Base-by-base conservation (phyloP, 2,888 invertebrate species). In the Campoplex nolae region DNA sequence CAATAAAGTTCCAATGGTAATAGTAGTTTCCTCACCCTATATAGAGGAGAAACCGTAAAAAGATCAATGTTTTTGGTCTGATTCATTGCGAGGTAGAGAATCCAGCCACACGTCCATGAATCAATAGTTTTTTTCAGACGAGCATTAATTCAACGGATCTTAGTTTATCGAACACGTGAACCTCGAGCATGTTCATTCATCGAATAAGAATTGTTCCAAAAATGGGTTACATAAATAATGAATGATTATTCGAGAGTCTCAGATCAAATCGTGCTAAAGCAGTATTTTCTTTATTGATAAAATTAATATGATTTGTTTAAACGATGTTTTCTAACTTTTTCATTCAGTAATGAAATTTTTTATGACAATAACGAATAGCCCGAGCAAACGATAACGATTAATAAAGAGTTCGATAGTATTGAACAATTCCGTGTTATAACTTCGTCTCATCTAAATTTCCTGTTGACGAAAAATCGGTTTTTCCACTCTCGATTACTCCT, bases 381-480 rank as follows among this genome's bases (percentile, higher is more conserved):
- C 3, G 28, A 28, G 13, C 28, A 28, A 32, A 28, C 4, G 51
- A 45, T 45, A 9, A 45, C 11, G 45, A 11, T 45, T 0, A 45
- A 45, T 45, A 45, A 45, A 11, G 13, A 11, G 45, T 45, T 45
- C 9, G 9, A 65, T 23, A 9, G n/a, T 1, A 23, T 1, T 48
- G 45, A 45, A 45, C 48, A 28, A 28, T 9, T 48, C 48, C 28
- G 32, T 45, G 28, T 18, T 42, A 9, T 45, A 45, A 45, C 13
- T 45, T 45, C 11, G 16, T 71, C 28, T 32, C 18, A 71, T 48
- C 7, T 1, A 71, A 71, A 51, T 51, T 71, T 51, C 3, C 45
- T 23, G 32, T 71, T n/a, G 32, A 73, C 18, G 35, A 54, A 35
- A 28, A 51, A 73, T 73, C 71, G n/a, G 16, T 32, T 62, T 48